Evolutionary conservation across 2,113 vertebrate genomes (phyloP).

Genomic region (Brachypodius melanocephalos): DNA sequence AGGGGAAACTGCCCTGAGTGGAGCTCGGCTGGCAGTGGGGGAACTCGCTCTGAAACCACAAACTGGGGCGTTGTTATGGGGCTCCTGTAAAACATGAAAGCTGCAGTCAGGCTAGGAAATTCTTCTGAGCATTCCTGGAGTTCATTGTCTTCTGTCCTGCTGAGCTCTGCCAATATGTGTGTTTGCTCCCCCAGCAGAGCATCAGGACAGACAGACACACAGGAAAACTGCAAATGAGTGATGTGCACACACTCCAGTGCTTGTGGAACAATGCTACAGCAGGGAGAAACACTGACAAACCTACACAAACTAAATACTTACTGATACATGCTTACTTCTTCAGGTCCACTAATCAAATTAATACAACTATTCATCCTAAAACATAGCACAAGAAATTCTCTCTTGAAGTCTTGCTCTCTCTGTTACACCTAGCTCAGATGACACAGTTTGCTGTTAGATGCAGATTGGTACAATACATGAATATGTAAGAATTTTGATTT

Average conservation of each 20-base stretch:
- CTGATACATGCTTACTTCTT: neutral
- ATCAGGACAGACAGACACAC: neutral
- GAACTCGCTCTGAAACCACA: neutral
- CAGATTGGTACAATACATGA: neutral
- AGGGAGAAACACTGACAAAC: neutral
- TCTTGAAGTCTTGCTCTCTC: neutral
- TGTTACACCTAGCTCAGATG: neutral
- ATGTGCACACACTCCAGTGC: neutral
- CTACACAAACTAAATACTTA: neutral
- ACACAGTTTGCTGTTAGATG: neutral
- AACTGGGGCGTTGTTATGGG: neutral
- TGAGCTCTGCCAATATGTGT: constrained; percentile 4
- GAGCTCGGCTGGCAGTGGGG: neutral
- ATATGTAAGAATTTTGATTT: accelerated
- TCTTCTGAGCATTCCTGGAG: neutral
- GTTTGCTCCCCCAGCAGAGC: neutral
- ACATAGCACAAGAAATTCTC: neutral
- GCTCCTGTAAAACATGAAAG: neutral
- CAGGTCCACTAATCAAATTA: neutral
- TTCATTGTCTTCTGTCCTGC: neutral
- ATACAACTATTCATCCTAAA: neutral
- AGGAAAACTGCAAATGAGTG: neutral
- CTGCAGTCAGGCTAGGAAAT: neutral
- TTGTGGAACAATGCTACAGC: neutral
- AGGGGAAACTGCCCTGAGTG: neutral